These are phyloP conservation scores for Meda fulgida DNA, from an alignment of 2,797 vertebrate genomes.

Conservation along the genomic window DNA sequence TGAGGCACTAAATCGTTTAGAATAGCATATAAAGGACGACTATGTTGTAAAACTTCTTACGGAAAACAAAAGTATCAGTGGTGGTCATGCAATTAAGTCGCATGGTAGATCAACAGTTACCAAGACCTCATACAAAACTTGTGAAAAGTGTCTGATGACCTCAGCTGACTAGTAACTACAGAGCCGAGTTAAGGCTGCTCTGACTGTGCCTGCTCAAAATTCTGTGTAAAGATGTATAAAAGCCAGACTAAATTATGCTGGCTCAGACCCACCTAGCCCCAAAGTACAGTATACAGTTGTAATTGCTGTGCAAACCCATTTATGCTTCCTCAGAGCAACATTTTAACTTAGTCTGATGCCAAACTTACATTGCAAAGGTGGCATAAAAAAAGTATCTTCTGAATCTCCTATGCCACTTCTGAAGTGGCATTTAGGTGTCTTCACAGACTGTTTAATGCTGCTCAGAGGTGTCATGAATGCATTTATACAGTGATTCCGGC, in stretches of 20 bases:
- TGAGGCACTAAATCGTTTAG: conserved; percentile 16
- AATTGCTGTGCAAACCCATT: not conserved
- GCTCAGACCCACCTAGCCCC: not conserved
- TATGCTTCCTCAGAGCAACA: not conserved
- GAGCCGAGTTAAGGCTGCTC: not conserved
- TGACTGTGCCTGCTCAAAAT: not conserved
- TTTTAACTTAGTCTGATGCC: not conserved
- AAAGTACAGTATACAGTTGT: not conserved
- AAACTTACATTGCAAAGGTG: too few relatives aligned
- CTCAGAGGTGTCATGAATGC: too few relatives aligned
- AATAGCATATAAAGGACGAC: not conserved
- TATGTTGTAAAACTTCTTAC: conserved; percentile 2
- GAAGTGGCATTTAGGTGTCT: too few relatives aligned
- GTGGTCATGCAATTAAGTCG: not conserved
- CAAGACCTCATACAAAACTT: not conserved
- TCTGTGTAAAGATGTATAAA: not conserved
- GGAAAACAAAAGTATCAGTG: not conserved
- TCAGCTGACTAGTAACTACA: too few relatives aligned
- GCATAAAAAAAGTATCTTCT: too few relatives aligned
- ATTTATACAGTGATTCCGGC: too few relatives aligned
- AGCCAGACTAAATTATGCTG: not conserved
- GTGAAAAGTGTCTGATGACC: not conserved
- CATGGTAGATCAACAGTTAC: not conserved
- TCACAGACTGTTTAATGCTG: too few relatives aligned
- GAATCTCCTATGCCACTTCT: too few relatives aligned